Base-by-base conservation (phyloP, 2,888 invertebrate species). In the Anodontia alba region DNA sequence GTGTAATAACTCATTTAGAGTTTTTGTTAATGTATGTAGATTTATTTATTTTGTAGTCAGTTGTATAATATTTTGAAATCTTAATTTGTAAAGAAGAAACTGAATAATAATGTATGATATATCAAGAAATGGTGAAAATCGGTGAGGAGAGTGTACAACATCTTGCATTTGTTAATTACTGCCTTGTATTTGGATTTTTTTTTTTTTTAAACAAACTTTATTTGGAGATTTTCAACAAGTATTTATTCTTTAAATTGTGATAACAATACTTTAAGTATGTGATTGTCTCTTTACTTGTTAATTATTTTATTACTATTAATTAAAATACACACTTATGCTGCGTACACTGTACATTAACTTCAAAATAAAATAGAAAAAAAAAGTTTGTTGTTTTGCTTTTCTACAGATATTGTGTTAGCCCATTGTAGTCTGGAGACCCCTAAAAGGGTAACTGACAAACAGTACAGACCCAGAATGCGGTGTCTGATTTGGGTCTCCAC, bases 281-380 rank as follows among this genome's bases (percentile, higher is more conserved):
- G 62, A 38, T 62, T 38, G 26, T 38, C 23, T 33, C n/a, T 69
- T 43, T 26, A 15, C 26, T 42, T 69, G 43, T 42, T 69, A 69
- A 23, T 69, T 43, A 43, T 69, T 29, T 36, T 5, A 26, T 26
- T 69, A 26, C 10, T 69, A 43, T 7, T 69, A 26, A 43, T 69
- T 29, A 26, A 7, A 43, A 46, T 69, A 38, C n/a, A 54, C 33
- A 51, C 23, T 33, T 12, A 43, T 42, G 69, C 80, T 82, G 78
- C 85, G 76, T 83, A 86, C 85, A 86, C 85, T 86, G 85, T 86
- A 80, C 81, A 62, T 70, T 42, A 83, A 86, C 83, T 77, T 83
- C 70, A 43, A 42, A 83, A 83, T 86, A 86, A 86, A 83, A 31
- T 73, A 75, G 51, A 72, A 73, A 74, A 62, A 62, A 62, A 38